phyloP scores from a whole-genome alignment of 1,140 invertebrate genomes.

The Zaprionus inermis region DNA sequence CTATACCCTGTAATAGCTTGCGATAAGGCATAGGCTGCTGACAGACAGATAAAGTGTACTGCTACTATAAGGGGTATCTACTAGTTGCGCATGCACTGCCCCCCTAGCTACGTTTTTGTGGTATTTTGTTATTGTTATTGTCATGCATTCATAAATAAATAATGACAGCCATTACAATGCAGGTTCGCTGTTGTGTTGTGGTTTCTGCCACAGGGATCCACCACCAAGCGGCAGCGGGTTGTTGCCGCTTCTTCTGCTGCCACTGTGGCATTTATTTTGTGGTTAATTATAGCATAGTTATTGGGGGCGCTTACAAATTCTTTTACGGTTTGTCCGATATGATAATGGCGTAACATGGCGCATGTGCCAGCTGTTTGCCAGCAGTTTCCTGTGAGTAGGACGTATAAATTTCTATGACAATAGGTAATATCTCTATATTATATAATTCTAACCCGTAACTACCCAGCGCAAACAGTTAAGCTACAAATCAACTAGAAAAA shows the following conservation, averaged over 20 bases:
- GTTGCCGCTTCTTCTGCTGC: not conserved
- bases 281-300: conserved; percentile 58
- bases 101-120: conserved; percentile 13
- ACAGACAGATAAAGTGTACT: no score
- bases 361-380: conserved; percentile 28
- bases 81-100: not conserved
- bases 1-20: conserved; percentile 14
- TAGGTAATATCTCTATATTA: not conserved
- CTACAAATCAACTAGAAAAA: not conserved
- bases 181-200: conserved; percentile 37
- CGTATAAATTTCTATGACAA: no score
- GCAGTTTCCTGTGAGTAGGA: not conserved
- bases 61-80: conserved; percentile 2
- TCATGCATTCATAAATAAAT: conserved; percentile 77
- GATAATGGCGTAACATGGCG: conserved; percentile 34
- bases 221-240: not conserved
- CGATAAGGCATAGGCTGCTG: no score
- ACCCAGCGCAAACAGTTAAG: not conserved
- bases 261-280: conserved; percentile 36
- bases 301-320: conserved; percentile 38
- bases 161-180: conserved; percentile 71
- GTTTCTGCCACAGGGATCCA: conserved; percentile 3
- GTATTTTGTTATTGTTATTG: conserved; percentile 53
- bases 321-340: conserved; percentile 21
- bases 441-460: no score